A percentile compares a stretch with the other conserved stretches of the same genome.
These are phyloP conservation scores for Cyaniris semiargus DNA, from an alignment of 2,888 invertebrate species.

Conservation along the genomic window DNA sequence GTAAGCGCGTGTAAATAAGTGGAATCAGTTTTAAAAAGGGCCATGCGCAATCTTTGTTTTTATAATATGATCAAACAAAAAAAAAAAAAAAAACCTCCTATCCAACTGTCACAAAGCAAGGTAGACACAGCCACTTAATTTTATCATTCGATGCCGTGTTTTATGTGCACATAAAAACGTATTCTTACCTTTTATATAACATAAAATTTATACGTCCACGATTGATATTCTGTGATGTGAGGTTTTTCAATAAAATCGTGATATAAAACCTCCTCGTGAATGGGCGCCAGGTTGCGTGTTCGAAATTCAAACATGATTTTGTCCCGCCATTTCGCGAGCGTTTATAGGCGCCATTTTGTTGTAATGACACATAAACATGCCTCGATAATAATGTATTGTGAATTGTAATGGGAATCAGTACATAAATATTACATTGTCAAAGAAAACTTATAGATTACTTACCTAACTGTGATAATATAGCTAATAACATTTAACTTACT, in stretches of 20 bases:
- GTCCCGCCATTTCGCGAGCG: conserved; percentile 13
- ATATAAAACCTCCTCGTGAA: conserved; percentile 1
- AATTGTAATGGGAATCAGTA: background rate
- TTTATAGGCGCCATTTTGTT: conserved; percentile 2
- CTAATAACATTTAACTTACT: too few relatives aligned
- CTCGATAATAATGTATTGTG: background rate
- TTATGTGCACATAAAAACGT: conserved; percentile 8
- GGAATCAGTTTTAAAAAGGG: too few relatives aligned
- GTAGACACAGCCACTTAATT: background rate
- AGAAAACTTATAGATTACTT: background rate
- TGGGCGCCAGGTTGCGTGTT: background rate
- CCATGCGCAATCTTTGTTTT: too few relatives aligned
- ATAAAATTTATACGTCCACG: conserved; percentile 17
- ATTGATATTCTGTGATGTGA: conserved; percentile 19
- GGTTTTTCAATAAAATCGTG: conserved; percentile 22
- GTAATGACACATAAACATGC: background rate
- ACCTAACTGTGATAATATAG: too few relatives aligned
- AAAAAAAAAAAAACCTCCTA: background rate
- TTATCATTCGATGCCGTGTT: conserved; percentile 9
- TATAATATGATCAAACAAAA: background rate
- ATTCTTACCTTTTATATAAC: conserved; percentile 7
- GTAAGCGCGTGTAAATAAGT: background rate
- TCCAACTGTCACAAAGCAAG: background rate
- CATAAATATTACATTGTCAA: background rate
- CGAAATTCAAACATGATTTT: conserved; percentile 23